phyloP scores from a whole-genome alignment of 1,140 invertebrate species.

The Drosophila malerkotliana region DNA sequence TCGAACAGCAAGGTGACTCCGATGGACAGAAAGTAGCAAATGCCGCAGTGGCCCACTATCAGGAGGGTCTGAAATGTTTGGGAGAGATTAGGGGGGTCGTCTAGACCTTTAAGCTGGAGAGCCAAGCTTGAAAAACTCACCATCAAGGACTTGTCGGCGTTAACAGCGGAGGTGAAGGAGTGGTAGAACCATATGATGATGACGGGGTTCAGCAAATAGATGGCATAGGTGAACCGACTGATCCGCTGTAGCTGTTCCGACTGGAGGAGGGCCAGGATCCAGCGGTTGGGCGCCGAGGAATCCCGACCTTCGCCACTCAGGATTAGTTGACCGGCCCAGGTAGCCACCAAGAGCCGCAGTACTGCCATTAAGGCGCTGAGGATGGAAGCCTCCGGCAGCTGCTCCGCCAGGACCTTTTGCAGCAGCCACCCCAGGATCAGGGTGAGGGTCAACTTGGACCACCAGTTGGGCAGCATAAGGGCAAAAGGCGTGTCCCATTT shows the following conservation, averaged over 20 bases:
- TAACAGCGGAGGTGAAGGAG: constrained; percentile 18
- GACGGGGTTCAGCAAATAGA: constrained; percentile 52
- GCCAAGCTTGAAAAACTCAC: constrained; percentile 11
- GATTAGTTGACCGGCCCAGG: constrained; percentile 28
- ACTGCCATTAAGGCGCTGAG: background rate
- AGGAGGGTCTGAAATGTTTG: constrained; percentile 25
- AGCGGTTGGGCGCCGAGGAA: constrained; percentile 4
- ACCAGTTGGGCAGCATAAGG: background rate
- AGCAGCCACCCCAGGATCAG: background rate
- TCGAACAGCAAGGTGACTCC: constrained; percentile 48
- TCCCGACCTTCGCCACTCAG: constrained; percentile 1
- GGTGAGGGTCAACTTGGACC: background rate
- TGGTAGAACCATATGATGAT: constrained; percentile 39
- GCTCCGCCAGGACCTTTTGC: background rate
- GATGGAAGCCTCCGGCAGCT: background rate
- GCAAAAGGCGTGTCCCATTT: constrained; percentile 12
- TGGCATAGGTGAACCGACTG: constrained; percentile 44
- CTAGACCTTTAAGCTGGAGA: background rate
- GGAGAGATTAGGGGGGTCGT: background rate
- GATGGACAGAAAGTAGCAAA: constrained; percentile 22
- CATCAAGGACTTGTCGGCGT: constrained; percentile 28
- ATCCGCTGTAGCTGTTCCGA: constrained; percentile 20
- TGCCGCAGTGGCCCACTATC: constrained; percentile 2
- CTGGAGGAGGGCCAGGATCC: constrained; percentile 25
- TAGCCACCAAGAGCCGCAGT: background rate